A percentile compares a stretch with the other conserved stretches of the same genome.
phyloP scores from a whole-genome alignment of 2,888 invertebrate species.

The Tricholauxania praeusta region DNA sequence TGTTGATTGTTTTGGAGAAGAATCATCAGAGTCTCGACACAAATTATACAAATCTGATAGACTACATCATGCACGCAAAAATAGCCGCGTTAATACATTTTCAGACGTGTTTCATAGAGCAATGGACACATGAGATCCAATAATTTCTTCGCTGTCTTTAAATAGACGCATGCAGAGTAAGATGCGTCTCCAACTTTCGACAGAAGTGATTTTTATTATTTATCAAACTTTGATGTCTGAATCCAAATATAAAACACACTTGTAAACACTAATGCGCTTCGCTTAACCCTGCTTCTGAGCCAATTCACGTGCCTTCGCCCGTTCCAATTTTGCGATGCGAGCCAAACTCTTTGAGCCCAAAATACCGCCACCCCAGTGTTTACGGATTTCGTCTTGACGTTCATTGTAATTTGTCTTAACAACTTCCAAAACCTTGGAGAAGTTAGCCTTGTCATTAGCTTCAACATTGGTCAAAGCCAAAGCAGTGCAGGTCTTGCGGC shows the following conservation, averaged over 20 bases:
- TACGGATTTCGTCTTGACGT: slow-evolving; percentile 95
- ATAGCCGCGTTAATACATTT: too few species aligned
- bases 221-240: slow-evolving; percentile 37
- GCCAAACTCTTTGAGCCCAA: slow-evolving; percentile 97
- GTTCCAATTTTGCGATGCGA: slow-evolving; percentile 94
- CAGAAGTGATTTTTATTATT: slow-evolving; percentile 36
- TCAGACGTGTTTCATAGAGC: too few species aligned
- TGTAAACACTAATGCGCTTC: slow-evolving; percentile 30
- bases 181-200: too few species aligned
- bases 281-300: slow-evolving; percentile 91
- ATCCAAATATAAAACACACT: slow-evolving; percentile 43
- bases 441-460: slow-evolving; percentile 87
- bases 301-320: slow-evolving; percentile 95
- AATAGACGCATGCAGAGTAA: too few species aligned
- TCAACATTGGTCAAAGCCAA: slow-evolving; percentile 90
- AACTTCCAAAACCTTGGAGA: slow-evolving; percentile 93
- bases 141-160: too few species aligned
- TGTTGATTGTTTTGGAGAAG: too few species aligned
- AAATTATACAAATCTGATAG: too few species aligned
- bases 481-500: slow-evolving; percentile 94
- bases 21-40: too few species aligned
- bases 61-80: too few species aligned
- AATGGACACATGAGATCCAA: too few species aligned
- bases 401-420: slow-evolving; percentile 99
- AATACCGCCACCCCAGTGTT: slow-evolving; percentile 98